Evolutionary conservation across 2,888 invertebrate genomes (phyloP), one percentile per base, ranked within the genome.

Genomic region (Ophion ellenae): DNA sequence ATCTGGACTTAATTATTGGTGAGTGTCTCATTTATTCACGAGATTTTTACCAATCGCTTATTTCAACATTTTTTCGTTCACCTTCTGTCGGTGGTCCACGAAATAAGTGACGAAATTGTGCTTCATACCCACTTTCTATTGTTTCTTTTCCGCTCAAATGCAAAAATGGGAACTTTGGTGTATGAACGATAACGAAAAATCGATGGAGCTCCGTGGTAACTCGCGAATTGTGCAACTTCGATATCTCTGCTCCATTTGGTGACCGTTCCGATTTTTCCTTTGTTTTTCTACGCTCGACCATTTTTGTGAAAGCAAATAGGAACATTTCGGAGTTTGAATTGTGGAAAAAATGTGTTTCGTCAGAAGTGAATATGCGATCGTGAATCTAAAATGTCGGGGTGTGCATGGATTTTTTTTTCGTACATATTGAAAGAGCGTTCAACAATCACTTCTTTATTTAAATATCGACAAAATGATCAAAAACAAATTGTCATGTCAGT

Each of bases 1-100:
- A 92, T 93, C 93, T 93, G 93, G 93, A 93, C 93, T 92, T 93
- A 92, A 93, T 94, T 94, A 93, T 94, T 93, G 94, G 94, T 94
- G 93, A 94, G 94, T 94, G 89, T 83, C 59, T 76, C 86, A 87
- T 90, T 86, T 87, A 87, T 90, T 86, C 83, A 81, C 79, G 69
- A 81, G 74, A 79, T 87, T 88, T 81, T 86, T 40, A 17, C 40
- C 28, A 28, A 20, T 64, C 53, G 59, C 45, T 57, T 28, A 59
- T 77, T 24, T 67, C 5, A 36, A 20, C 24, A 36, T 61, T 63
- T 61, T 11, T 45, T 28, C 59, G 10, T 73, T 32, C 36, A 47
- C 84, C 86, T 28, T 28, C 32, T 28, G 1, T 40, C 71, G 36
- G 24, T 32, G 36, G 53, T 32, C 9, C 2, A 7, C 20, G 32